These are phyloP conservation scores for Girardia tigrina DNA, from an alignment of 2,888 invertebrate species.

Conservation along the genomic window DNA sequence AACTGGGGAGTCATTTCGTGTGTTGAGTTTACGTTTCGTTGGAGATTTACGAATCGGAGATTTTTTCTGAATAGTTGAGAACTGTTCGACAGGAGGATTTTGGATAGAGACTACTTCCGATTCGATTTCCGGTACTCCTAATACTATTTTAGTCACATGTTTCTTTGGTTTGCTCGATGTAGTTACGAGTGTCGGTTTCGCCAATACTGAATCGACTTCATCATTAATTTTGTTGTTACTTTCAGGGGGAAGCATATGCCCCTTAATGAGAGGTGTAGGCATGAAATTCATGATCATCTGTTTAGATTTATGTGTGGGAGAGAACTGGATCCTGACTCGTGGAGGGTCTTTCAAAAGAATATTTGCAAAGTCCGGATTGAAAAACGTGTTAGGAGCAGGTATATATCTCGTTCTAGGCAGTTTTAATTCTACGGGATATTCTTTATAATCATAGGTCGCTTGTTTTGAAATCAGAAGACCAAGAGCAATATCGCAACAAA, in stretches of 20 bases:
- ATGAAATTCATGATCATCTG: not conserved
- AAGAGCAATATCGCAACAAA: slow-evolving; percentile 82
- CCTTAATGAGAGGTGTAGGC: not conserved
- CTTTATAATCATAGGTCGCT: slow-evolving; percentile 72
- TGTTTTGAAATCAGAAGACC: slow-evolving; percentile 75
- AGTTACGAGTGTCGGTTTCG: not conserved
- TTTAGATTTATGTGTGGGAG: not conserved
- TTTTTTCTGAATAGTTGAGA: not conserved
- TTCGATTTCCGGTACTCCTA: not conserved
- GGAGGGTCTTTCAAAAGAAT: not conserved
- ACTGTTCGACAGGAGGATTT: not conserved
- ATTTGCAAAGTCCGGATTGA: slow-evolving; percentile 31
- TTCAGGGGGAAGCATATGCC: not conserved
- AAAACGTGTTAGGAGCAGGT: slow-evolving; percentile 16
- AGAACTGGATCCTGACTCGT: not conserved
- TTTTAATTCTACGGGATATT: slow-evolving; percentile 69
- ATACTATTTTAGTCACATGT: not conserved
- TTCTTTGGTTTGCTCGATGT: not conserved
- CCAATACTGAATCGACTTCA: not conserved
- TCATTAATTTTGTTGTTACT: not conserved
- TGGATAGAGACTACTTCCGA: not conserved
- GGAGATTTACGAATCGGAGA: not conserved
- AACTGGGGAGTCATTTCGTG: not conserved
- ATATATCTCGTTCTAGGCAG: slow-evolving; percentile 55
- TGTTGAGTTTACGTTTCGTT: not conserved